Percentiles rank a stretch among this genome's conserved stretches.
Conservation (phyloP, 2,797 vertebrate species). For the Typhlichthys eigenmanni region DNA sequence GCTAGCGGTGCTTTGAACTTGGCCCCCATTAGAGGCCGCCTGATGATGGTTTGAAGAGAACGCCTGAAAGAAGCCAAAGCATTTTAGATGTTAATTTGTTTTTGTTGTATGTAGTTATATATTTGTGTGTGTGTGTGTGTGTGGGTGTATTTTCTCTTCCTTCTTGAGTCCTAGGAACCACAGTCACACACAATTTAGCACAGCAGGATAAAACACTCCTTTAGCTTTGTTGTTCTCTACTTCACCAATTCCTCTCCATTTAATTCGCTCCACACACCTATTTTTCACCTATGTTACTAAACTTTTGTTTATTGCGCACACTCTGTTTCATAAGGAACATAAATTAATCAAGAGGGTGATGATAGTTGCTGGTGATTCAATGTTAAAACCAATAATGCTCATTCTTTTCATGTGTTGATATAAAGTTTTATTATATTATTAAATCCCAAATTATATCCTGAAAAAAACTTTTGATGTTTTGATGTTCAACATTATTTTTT, state of each 20-base stretch:
- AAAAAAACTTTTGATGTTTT: no score
- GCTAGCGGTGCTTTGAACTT: conserved; percentile 90
- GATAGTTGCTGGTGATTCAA: conserved; percentile 21
- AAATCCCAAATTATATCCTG: no score
- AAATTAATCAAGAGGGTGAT: conserved; percentile 7
- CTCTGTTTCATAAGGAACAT: conserved; percentile 25
- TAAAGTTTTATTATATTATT: no score
- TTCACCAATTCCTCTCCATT: conserved; percentile 42
- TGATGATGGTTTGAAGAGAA: conserved; percentile 87
- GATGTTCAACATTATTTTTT: no score
- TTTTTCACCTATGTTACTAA: conserved; percentile 6
- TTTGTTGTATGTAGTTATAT: conserved; percentile 58
- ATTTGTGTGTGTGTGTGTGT: conserved; percentile 62
- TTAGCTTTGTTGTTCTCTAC: conserved; percentile 57
- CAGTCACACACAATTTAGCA: conserved; percentile 90
- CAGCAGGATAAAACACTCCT: conserved; percentile 74
- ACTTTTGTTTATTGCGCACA: background rate
- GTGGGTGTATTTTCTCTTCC: conserved; percentile 60
- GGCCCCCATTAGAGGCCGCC: conserved; percentile 90
- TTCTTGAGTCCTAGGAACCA: conserved; percentile 82
- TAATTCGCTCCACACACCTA: conserved; percentile 19
- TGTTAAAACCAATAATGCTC: no score
- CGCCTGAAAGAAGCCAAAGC: conserved; percentile 82
- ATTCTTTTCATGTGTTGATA: no score
- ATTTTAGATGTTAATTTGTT: conserved; percentile 97